Evolutionary conservation across 2,888 invertebrate genomes (phyloP).

Genomic region (Argyresthia goedartella): DNA sequence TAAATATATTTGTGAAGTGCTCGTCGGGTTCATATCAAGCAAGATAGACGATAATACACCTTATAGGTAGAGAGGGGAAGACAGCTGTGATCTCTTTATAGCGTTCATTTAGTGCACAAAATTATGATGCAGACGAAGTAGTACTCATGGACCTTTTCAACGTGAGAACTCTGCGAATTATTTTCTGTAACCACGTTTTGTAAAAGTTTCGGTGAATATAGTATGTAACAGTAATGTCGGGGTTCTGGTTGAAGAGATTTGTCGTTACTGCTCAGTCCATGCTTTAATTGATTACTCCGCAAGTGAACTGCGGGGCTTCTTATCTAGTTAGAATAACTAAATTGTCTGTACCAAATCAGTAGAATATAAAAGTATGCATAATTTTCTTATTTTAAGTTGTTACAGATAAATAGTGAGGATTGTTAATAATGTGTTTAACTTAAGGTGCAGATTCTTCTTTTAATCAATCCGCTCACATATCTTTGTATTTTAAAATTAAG

Average conservation of each 20-base stretch:
- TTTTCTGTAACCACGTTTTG: too few relatives aligned
- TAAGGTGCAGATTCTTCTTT: slow-evolving; percentile 27
- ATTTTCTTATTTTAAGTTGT: slow-evolving; percentile 52
- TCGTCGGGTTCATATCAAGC: slow-evolving; percentile 56
- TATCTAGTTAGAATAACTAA: slow-evolving; percentile 65
- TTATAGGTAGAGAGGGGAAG: slow-evolving; percentile 43
- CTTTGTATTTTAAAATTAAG: slow-evolving; percentile 35
- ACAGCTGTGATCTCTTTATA: slow-evolving; percentile 68
- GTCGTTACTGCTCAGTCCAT: background rate
- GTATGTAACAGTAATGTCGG: background rate
- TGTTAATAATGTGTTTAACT: slow-evolving; percentile 64
- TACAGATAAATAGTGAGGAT: slow-evolving; percentile 54
- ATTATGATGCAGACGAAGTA: background rate
- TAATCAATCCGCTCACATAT: slow-evolving; percentile 40
- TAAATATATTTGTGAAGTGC: slow-evolving; percentile 52
- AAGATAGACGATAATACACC: slow-evolving; percentile 42
- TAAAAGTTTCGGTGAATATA: background rate
- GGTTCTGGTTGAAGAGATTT: background rate
- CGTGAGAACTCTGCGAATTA: background rate
- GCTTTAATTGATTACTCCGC: slow-evolving; percentile 17
- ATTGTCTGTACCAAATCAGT: slow-evolving; percentile 68
- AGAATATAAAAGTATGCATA: slow-evolving; percentile 49
- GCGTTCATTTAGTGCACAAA: slow-evolving; percentile 53
- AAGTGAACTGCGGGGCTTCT: slow-evolving; percentile 24
- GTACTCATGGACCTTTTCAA: background rate